Evolutionary conservation across 2,888 invertebrate genomes (phyloP).

Genomic region (Sminthurinus aureus): DNA sequence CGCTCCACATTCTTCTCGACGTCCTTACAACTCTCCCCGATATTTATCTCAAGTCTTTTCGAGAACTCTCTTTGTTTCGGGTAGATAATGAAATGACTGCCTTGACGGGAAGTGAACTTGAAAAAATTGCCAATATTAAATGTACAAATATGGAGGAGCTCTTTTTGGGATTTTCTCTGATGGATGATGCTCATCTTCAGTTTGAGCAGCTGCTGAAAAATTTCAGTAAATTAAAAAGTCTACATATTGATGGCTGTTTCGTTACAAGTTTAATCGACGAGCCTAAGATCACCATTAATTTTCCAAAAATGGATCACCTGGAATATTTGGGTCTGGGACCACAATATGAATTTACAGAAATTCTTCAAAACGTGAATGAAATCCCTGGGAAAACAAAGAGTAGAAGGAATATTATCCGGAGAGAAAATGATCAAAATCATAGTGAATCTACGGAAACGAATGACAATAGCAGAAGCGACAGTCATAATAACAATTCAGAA

Average conservation of each 20-base stretch:
- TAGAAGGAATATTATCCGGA: neutral
- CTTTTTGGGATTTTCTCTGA: conserved; percentile 47
- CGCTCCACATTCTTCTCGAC: neutral
- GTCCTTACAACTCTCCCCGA: neutral
- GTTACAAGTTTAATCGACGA: conserved; percentile 38
- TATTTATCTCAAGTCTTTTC: neutral
- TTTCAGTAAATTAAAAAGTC: conserved; percentile 33
- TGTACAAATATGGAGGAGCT: conserved; percentile 28
- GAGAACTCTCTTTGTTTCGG: neutral
- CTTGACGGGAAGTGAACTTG: neutral
- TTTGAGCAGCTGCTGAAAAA: conserved; percentile 43
- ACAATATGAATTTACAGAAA: conserved; percentile 46
- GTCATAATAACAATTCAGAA: neutral
- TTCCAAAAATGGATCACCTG: conserved; percentile 47
- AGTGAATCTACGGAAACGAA: neutral
- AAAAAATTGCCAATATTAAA: no score
- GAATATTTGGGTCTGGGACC: conserved; percentile 45
- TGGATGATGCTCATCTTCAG: conserved; percentile 45
- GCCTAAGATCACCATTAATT: conserved; percentile 38
- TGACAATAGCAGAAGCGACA: neutral
- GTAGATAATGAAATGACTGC: neutral
- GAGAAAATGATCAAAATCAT: neutral
- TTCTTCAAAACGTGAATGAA: conserved; percentile 22
- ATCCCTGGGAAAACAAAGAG: neutral
- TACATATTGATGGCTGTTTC: conserved; percentile 48